Conservation (phyloP, 2,888 invertebrate genomes). For the Hydraecia micacea region DNA sequence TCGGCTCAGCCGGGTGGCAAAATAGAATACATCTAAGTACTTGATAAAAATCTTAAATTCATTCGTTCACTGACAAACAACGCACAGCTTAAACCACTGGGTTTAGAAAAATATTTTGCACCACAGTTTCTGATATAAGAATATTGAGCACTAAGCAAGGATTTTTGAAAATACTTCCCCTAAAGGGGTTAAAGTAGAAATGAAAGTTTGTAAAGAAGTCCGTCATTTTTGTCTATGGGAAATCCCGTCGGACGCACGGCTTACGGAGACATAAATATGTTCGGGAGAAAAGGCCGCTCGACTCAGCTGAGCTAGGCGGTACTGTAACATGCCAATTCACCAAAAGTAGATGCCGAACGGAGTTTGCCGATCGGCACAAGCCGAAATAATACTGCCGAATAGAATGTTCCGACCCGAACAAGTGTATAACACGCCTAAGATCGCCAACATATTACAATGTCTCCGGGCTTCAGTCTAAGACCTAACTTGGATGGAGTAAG, state of each 20-base stretch:
- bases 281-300: not conserved
- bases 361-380: not conserved
- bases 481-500: conserved; percentile 24
- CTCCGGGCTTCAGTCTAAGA: conserved; percentile 31
- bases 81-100: not conserved
- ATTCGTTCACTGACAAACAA: not conserved
- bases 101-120: not conserved
- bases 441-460: conserved; percentile 41
- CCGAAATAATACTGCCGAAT: not conserved
- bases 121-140: not conserved
- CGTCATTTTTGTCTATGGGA: not conserved
- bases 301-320: not conserved
- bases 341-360: not conserved
- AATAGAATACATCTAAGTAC: too few relatives aligned
- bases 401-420: not conserved
- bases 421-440: conserved; percentile 11
- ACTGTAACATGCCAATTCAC: not conserved
- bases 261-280: not conserved
- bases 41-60: not conserved
- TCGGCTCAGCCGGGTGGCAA: not conserved
- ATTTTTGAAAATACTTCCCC: not conserved
- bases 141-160: not conserved
- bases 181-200: too few relatives aligned
- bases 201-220: not conserved
- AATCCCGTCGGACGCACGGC: not conserved